phyloP scores from a whole-genome alignment of 2,113 vertebrate species.

The Pterocles gutturalis region DNA sequence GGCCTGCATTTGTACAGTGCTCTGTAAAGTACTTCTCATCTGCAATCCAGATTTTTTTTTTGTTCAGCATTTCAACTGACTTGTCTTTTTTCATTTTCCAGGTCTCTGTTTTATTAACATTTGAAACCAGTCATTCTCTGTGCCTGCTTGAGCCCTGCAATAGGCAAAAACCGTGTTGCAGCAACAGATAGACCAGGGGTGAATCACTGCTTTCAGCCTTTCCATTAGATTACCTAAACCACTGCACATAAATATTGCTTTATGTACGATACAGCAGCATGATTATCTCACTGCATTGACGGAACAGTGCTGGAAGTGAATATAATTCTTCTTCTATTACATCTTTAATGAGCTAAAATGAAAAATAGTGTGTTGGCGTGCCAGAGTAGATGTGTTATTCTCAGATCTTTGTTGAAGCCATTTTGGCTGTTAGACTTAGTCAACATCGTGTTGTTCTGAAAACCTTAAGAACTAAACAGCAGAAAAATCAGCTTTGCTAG shows the following conservation, averaged over 20 bases:
- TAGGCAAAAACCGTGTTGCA: slow-evolving; percentile 2
- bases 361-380: slow-evolving; percentile 67
- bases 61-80: neutral
- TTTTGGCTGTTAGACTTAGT: neutral
- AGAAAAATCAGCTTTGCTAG: slow-evolving; percentile 9
- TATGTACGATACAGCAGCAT: slow-evolving; percentile 12
- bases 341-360: slow-evolving; percentile 72
- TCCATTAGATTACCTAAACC: slow-evolving; percentile 48
- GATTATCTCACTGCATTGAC: slow-evolving; percentile 44
- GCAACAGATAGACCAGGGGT: slow-evolving; percentile 25
- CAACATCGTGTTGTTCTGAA: neutral
- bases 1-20: neutral
- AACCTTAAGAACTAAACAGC: neutral
- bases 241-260: slow-evolving; percentile 26
- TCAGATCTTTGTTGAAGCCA: slow-evolving; percentile 43
- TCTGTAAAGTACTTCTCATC: slow-evolving; percentile 1
- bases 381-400: slow-evolving; percentile 59
- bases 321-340: slow-evolving; percentile 68
- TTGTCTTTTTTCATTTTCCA: neutral
- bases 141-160: neutral
- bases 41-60: neutral
- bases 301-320: slow-evolving; percentile 65
- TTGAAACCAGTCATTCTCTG: neutral
- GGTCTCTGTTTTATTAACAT: slow-evolving; percentile 11
- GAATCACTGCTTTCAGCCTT: slow-evolving; percentile 54